A percentile compares a stretch with the other conserved stretches of the same genome.
Conservation (phyloP, 2,797 vertebrate genomes). For the Girardinus metallicus region DNA sequence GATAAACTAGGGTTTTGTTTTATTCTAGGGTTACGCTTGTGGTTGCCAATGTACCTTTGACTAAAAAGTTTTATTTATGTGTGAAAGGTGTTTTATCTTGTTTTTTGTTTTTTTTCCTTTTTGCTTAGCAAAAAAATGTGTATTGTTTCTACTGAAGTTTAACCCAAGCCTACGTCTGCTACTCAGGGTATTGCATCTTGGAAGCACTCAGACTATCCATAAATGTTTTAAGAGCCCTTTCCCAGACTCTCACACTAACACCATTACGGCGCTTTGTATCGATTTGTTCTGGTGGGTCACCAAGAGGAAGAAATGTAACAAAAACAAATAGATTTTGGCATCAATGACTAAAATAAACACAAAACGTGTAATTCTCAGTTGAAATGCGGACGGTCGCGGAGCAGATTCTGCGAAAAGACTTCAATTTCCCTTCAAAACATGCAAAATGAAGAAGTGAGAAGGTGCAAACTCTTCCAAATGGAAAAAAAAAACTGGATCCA, state of each 20-base stretch:
- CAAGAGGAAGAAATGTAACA: slow-evolving; percentile 22
- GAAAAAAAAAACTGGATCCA: background rate
- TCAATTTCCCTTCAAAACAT: slow-evolving; percentile 11
- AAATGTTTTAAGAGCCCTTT: slow-evolving; percentile 41
- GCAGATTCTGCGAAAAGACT: slow-evolving; percentile 23
- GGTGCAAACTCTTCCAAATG: background rate
- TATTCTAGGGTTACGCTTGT: slow-evolving; percentile 71
- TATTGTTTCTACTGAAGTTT: slow-evolving; percentile 72
- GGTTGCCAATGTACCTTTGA: slow-evolving; percentile 62
- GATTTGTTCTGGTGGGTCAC: slow-evolving; percentile 18
- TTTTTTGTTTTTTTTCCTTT: slow-evolving; percentile 58
- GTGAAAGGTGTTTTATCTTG: slow-evolving; percentile 70
- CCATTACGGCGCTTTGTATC: slow-evolving; percentile 17
- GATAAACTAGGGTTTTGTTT: slow-evolving; percentile 57
- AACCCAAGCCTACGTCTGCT: slow-evolving; percentile 76
- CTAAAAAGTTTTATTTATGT: slow-evolving; percentile 78
- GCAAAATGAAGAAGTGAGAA: background rate
- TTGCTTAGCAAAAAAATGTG: slow-evolving; percentile 49
- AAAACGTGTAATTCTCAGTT: slow-evolving; percentile 20
- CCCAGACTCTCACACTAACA: background rate
- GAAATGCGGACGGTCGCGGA: slow-evolving; percentile 50
- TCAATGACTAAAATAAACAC: slow-evolving; percentile 13
- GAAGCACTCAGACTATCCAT: slow-evolving; percentile 77
- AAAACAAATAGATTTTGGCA: slow-evolving; percentile 8
- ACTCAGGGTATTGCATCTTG: slow-evolving; percentile 80